Conservation (phyloP, 1,140 invertebrate species). For the Pteromalus puparum region DNA sequence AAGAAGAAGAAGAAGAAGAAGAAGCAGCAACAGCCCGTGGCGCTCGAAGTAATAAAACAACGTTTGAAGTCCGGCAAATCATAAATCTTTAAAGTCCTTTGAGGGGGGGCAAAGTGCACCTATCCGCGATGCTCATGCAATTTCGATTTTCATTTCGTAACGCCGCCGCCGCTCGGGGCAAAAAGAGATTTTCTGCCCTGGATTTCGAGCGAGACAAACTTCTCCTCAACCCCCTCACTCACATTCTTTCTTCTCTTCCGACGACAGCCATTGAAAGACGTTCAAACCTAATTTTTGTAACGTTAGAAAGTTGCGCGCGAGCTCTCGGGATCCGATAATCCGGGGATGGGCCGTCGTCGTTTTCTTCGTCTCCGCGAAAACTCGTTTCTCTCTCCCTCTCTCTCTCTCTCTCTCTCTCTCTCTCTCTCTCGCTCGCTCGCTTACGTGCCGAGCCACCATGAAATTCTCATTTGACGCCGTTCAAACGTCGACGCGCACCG, state of each 20-base stretch:
- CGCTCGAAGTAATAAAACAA: conserved; percentile 40
- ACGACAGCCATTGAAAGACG: conserved; percentile 33
- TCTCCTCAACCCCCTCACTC: neutral
- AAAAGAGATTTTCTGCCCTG: conserved; percentile 32
- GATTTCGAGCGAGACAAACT: conserved; percentile 8
- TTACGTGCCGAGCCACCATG: conserved; percentile 19
- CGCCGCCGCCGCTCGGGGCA: neutral
- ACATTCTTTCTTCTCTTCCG: neutral
- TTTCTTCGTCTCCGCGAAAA: neutral
- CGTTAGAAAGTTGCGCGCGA: conserved; percentile 42
- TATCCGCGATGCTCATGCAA: conserved; percentile 42
- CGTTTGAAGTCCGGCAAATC: conserved; percentile 37
- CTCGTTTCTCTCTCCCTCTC: neutral
- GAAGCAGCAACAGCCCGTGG: neutral
- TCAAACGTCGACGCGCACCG: conserved; percentile 7
- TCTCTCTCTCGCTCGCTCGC: conserved; percentile 15
- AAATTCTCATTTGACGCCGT: conserved; percentile 53
- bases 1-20: neutral
- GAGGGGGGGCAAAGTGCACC: conserved; percentile 27
- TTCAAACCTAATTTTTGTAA: conserved; percentile 49
- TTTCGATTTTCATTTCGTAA: conserved; percentile 41
- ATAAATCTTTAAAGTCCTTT: conserved; percentile 40
- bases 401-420: neutral
- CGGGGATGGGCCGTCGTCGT: conserved; percentile 16
- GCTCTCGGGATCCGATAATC: conserved; percentile 47